Evolutionary conservation across 2,113 vertebrate species (phyloP).

Genomic region (Entelurus aequoreus): DNA sequence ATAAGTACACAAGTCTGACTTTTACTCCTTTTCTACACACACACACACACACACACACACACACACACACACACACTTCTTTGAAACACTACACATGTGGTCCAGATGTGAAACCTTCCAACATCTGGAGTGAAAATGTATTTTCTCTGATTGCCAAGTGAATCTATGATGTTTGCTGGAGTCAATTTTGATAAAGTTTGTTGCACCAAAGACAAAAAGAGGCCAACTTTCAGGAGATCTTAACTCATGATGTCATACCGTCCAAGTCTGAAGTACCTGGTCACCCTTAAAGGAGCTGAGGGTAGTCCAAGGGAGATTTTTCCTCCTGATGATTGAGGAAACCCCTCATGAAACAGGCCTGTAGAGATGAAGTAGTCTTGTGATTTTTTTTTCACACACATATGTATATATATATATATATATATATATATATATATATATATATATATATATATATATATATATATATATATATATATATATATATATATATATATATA

Average conservation of each 20-base stretch:
- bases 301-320: too few relatives aligned
- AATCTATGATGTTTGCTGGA: constrained; percentile 56
- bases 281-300: too few relatives aligned
- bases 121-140: constrained; percentile 66
- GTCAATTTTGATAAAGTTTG: background rate
- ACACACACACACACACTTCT: constrained; percentile 33
- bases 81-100: constrained; percentile 67
- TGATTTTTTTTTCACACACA: too few relatives aligned
- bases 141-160: constrained; percentile 49
- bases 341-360: too few relatives aligned
- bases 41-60: constrained; percentile 21
- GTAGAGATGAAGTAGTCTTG: too few relatives aligned
- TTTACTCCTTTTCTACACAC: constrained; percentile 22
- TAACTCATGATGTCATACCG: background rate
- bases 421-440: too few relatives aligned
- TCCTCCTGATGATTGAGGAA: too few relatives aligned
- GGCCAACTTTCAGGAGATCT: constrained; percentile 1
- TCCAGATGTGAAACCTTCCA: constrained; percentile 70
- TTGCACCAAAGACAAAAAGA: background rate
- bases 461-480: too few relatives aligned
- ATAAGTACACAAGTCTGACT: background rate
- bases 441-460: too few relatives aligned
- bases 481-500: too few relatives aligned
- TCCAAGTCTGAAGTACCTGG: background rate
- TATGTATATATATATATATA: too few relatives aligned